phyloP scores from a whole-genome alignment of 1,140 invertebrate genomes.

The Psix sp. region DNA sequence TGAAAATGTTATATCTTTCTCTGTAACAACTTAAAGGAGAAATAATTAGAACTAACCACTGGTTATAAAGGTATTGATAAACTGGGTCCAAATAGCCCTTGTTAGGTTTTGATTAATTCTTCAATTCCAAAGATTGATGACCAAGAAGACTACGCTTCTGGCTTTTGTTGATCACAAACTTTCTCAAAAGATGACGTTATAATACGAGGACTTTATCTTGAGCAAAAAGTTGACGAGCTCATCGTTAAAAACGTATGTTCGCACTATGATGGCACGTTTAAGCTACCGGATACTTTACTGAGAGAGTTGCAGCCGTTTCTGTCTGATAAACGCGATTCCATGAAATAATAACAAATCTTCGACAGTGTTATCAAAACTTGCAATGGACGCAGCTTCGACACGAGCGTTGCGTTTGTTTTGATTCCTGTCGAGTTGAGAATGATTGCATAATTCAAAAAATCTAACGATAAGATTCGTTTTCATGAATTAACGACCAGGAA shows the following conservation, averaged over 20 bases:
- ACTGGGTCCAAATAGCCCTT: conserved; percentile 34
- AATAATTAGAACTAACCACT: conserved; percentile 43
- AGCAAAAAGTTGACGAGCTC: conserved; percentile 38
- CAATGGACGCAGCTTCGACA: conserved; percentile 33
- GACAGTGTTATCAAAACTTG: conserved; percentile 33
- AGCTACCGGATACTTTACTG: conserved; percentile 36
- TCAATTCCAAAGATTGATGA: conserved; percentile 9
- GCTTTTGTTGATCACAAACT: no score
- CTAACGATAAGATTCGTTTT: conserved; percentile 13
- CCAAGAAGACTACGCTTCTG: conserved; percentile 25
- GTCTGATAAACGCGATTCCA: conserved; percentile 50
- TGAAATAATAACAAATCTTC: conserved; percentile 45
- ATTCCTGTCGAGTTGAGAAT: no score
- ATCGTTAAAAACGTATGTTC: conserved; percentile 46
- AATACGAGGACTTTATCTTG: conserved; percentile 25
- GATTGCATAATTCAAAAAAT: conserved; percentile 15
- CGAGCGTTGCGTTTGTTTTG: no score
- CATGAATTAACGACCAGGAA: conserved; percentile 8
- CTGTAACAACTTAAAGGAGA: conserved; percentile 28
- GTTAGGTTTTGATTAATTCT: no score
- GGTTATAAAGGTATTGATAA: conserved; percentile 39
- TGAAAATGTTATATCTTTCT: conserved; percentile 23
- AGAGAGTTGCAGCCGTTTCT: conserved; percentile 42
- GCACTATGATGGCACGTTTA: conserved; percentile 44
- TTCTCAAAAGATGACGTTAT: neutral